A percentile compares a stretch with the other conserved stretches of the same genome.
phyloP scores from a whole-genome alignment of 2,113 vertebrate species.

The Otus sunia region DNA sequence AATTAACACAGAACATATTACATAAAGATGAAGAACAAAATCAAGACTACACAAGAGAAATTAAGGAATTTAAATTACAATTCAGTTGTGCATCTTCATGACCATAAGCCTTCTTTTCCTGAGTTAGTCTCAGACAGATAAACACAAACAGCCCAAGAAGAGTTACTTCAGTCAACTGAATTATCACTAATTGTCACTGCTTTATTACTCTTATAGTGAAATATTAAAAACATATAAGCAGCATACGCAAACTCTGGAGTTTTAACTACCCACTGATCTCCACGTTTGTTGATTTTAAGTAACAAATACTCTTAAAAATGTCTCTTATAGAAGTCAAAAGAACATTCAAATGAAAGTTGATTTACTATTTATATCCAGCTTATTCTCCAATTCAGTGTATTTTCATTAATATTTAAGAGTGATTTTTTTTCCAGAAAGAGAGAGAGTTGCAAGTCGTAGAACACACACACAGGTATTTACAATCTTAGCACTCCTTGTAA shows the following conservation, averaged over 20 bases:
- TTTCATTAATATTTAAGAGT: neutral
- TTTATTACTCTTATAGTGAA: neutral
- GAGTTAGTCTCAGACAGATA: neutral
- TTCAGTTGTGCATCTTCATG: neutral
- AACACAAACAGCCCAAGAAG: neutral
- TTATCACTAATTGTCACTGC: neutral
- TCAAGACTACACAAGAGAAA: slow-evolving; percentile 41
- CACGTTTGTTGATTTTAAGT: neutral
- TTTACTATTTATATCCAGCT: neutral
- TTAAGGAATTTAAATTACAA: slow-evolving; percentile 8
- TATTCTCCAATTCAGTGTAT: neutral
- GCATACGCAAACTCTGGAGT: neutral
- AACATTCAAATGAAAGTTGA: neutral
- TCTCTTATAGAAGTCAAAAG: neutral
- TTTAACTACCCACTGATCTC: neutral
- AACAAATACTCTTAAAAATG: neutral
- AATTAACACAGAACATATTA: neutral
- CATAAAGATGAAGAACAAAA: slow-evolving; percentile 61
- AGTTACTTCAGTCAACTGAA: neutral
- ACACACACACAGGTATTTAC: neutral
- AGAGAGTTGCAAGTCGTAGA: neutral
- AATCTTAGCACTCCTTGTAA: neutral
- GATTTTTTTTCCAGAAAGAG: neutral
- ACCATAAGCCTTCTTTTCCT: neutral
- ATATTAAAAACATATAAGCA: neutral